Evolutionary conservation across 2,888 invertebrate genomes (phyloP), one percentile per base, ranked within the genome.

Genomic region (Eupithecia subfuscata): DNA sequence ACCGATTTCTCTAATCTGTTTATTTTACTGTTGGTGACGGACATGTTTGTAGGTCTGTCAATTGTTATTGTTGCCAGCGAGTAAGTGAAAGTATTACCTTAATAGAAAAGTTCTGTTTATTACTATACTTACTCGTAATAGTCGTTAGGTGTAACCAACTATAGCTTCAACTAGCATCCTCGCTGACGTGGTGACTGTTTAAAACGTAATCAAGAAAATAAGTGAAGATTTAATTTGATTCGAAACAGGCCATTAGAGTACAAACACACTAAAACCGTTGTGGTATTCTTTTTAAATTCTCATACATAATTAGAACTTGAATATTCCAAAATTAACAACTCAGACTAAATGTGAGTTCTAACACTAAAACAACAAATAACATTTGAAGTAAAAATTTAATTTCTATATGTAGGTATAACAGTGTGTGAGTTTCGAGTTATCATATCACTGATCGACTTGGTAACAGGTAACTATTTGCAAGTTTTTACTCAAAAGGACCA

Each of bases 1-100:
- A 88, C 34, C 84, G 87, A 85, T 88, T 87, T 87, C 86, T 89
- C 84, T 89, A 86, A 87, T 88, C 84, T 82, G 85, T 88, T 86
- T 85, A 87, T 88, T 85, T 83, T 84, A 80, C 82, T 48, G 71
- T 75, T 76, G 63, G 67, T 73, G 70, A 75, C 65, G 70, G 56
- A 72, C 45, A 69, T 71, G 25, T 52, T 40, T 25, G 48, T 63
- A 68, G 76, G 70, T 73, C 73, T 48, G 70, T 75, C 74, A 68
- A 60, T 78, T 77, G 71, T 65, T 40, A 70, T 60, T 67, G 22
- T 68, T 22, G 5, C 22, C 43, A 68, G 14, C 43, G 25, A 60
- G n/a, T 40, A 40, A 37, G 37, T 67, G 60, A 60, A 60, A 60
- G 60, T 60, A 60, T 5, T 60, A 25, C 22, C 25, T 60, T 0